Conservation (phyloP, 2,888 invertebrate species). For the Podabrus alpinus region DNA sequence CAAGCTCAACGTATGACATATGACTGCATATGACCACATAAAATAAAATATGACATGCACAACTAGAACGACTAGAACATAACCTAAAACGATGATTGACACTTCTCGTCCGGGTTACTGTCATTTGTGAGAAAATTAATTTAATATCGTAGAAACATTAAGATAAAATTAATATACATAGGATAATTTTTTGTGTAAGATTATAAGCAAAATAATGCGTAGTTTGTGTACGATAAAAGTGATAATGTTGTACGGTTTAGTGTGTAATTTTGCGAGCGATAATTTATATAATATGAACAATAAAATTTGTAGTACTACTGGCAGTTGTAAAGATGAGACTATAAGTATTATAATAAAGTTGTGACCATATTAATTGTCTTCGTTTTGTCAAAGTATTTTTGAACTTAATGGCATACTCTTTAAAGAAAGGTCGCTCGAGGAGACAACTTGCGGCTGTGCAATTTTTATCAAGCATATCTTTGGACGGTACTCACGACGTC, state of each 20-base stretch:
- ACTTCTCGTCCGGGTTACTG: too few species aligned
- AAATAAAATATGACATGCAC: too few species aligned
- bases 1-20: too few species aligned
- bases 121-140: not conserved
- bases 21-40: too few species aligned
- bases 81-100: too few species aligned
- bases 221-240: conserved; percentile 2
- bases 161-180: not conserved
- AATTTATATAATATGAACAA: conserved; percentile 17
- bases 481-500: conserved; percentile 86
- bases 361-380: conserved; percentile 16
- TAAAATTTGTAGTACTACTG: too few species aligned
- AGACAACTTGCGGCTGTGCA: conserved; percentile 90
- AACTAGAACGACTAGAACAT: too few species aligned
- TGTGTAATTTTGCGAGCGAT: not conserved
- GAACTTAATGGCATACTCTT: conserved; percentile 58
- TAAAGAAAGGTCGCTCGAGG: conserved; percentile 69
- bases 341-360: conserved; percentile 17
- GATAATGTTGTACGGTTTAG: not conserved
- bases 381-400: conserved; percentile 6
- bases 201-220: conserved; percentile 10
- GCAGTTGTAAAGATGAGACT: conserved; percentile 21
- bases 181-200: conserved; percentile 11
- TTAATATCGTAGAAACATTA: not conserved
- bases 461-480: conserved; percentile 92